Evolutionary conservation across 2,113 vertebrate species (phyloP), one percentile per base, ranked within the genome.

Genomic region (Aptenodytes forsteri): DNA sequence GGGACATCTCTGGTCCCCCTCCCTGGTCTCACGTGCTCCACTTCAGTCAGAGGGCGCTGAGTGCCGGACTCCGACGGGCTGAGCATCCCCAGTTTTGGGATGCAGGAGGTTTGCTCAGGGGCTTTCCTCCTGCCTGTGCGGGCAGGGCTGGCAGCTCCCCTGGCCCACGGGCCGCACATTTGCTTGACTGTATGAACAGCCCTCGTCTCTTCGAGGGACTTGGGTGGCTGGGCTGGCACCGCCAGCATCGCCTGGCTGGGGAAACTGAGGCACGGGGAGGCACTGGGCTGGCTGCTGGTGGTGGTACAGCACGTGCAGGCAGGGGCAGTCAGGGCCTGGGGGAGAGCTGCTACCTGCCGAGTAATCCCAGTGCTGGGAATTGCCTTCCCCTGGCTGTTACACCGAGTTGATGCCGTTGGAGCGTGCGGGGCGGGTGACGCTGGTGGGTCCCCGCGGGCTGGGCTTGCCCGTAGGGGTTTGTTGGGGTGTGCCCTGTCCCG

Each of bases 351-450:
- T 44, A 6, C 79, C 52, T 38, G 78, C 52, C 6, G 9, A 16
- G 30, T 7, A 2, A 36, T 65, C 58, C n/a, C 58, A 4, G 2
- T 1, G 0, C 47, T 20, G 71, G 56, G 59, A 66, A 56, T 62
- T 49, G 56, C 88, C 19, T 42, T 56, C 11, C 46, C 36, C 5
- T 29, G n/a, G 9, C 16, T 44, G 47, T 47, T 19, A 5, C 58
- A 6, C 16, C 0, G 15, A 19, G 32, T 0, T 13, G 36, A 5
- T 47, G 44, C 26, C 2, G 0, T 10, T 2, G 0, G 64, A 36
- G 44, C 0, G 4, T 16, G 2, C 1, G 1, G 49, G 18, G 22
- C 8, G 3, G 52, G 58, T 18, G 73, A 16, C 1, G 4, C 22
- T 1, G 2, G 30, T 18, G 65, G 17, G 46, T 70, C 40, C 27